Evolutionary conservation across 2,113 vertebrate species (phyloP).

Genomic region (Lamprotornis superbus): DNA sequence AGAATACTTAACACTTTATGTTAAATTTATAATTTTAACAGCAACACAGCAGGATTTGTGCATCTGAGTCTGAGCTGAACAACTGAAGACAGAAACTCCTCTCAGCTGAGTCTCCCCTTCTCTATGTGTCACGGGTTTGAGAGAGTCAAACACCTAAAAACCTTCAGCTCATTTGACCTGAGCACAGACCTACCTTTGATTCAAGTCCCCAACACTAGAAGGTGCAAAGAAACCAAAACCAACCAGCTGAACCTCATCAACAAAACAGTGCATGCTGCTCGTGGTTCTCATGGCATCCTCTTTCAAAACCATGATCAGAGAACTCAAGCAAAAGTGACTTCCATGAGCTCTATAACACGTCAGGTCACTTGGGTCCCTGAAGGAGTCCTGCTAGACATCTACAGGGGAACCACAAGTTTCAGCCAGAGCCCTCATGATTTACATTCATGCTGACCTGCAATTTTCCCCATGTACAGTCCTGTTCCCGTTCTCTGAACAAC

Average conservation of each 20-base stretch:
- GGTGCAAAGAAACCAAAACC: neutral
- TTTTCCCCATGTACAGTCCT: rapidly evolving
- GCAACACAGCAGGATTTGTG: neutral
- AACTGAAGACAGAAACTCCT: neutral
- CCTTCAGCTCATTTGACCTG: neutral
- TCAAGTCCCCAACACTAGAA: neutral
- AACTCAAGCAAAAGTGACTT: neutral
- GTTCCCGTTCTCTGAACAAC: neutral
- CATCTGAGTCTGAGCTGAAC: neutral
- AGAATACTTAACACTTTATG: neutral
- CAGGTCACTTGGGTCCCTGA: neutral
- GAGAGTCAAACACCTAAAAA: neutral
- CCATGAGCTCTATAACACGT: neutral
- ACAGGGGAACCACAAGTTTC: neutral
- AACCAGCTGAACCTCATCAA: neutral
- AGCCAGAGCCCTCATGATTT: neutral
- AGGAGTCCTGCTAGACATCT: neutral
- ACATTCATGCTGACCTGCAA: neutral
- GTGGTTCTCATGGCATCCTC: neutral
- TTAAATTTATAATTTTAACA: neutral
- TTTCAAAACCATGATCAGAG: neutral
- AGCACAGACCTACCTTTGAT: neutral
- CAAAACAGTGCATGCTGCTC: rapidly evolving
- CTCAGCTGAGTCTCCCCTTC: neutral
- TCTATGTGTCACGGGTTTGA: rapidly evolving